Evolutionary conservation across 2,113 vertebrate species (phyloP).

Genomic region (Otocyon megalotis): DNA sequence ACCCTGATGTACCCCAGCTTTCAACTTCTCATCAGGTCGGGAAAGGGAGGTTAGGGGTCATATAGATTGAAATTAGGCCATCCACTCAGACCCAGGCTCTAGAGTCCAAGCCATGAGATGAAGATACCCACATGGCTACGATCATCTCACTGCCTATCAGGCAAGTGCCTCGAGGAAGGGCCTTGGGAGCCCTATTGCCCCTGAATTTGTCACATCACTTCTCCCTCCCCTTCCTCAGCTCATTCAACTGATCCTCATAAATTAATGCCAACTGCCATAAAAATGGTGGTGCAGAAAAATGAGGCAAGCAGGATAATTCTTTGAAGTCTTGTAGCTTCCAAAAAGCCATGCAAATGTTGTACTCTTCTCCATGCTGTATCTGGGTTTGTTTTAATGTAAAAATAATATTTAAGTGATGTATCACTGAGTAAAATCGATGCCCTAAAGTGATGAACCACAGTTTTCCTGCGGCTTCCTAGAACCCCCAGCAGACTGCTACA

Average conservation of each 20-base stretch:
- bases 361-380: neutral
- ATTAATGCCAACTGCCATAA: neutral
- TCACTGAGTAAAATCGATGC: constrained; percentile 49
- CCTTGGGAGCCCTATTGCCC: neutral
- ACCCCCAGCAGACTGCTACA: neutral
- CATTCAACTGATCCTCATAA: neutral
- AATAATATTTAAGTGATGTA: constrained; percentile 55
- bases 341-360: constrained; percentile 43
- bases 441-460: neutral
- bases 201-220: neutral
- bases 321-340: neutral
- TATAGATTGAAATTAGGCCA: neutral
- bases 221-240: neutral
- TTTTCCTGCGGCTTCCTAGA: constrained; percentile 3
- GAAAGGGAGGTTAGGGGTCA: neutral
- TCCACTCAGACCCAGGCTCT: neutral
- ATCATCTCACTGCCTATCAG: neutral
- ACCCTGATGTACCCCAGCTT: neutral
- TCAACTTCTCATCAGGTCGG: neutral
- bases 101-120: neutral
- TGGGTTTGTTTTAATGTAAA: constrained; percentile 56
- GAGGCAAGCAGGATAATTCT: neutral
- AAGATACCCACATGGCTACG: neutral
- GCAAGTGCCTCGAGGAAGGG: neutral
- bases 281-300: neutral